Evolutionary conservation across 2,797 vertebrate species (phyloP).

Genomic region (Gymnothorax javanicus): DNA sequence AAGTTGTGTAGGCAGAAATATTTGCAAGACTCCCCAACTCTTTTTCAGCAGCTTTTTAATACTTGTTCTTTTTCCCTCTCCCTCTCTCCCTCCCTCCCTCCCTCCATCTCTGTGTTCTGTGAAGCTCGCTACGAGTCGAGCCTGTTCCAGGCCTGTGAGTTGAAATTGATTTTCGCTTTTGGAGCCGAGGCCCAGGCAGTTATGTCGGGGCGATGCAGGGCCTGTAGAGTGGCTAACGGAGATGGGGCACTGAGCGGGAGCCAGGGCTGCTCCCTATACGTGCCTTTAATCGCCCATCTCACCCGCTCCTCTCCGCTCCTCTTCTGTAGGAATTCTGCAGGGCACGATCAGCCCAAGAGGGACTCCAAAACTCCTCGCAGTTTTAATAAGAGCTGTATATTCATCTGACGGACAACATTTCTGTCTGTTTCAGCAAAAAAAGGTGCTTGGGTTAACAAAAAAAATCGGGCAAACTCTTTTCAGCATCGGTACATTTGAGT

Average conservation of each 20-base stretch:
- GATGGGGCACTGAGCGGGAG: not conserved
- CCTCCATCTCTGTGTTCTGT: not conserved
- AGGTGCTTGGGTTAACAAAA: not conserved
- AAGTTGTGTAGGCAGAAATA: not conserved
- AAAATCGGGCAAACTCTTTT: not conserved
- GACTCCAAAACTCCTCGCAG: not conserved
- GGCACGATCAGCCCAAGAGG: not conserved
- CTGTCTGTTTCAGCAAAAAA: constrained; percentile 7
- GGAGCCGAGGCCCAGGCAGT: constrained; percentile 18
- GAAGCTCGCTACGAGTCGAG: constrained; percentile 16
- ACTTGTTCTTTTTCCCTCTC: not conserved
- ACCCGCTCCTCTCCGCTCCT: not conserved
- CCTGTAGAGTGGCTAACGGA: not conserved
- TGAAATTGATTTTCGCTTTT: constrained; percentile 31
- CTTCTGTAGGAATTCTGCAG: not conserved
- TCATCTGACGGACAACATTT: not conserved
- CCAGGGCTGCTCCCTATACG: not conserved
- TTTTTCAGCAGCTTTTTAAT: constrained; percentile 13
- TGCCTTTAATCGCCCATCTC: not conserved
- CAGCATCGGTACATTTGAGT: not conserved
- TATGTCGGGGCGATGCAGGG: constrained; percentile 10
- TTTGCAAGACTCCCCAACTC: not conserved
- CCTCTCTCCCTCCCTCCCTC: not conserved
- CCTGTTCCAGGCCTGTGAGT: constrained; percentile 13
- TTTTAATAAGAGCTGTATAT: not conserved